Base-by-base conservation (phyloP, 2,113 vertebrate genomes). In the Pionites leucogaster region DNA sequence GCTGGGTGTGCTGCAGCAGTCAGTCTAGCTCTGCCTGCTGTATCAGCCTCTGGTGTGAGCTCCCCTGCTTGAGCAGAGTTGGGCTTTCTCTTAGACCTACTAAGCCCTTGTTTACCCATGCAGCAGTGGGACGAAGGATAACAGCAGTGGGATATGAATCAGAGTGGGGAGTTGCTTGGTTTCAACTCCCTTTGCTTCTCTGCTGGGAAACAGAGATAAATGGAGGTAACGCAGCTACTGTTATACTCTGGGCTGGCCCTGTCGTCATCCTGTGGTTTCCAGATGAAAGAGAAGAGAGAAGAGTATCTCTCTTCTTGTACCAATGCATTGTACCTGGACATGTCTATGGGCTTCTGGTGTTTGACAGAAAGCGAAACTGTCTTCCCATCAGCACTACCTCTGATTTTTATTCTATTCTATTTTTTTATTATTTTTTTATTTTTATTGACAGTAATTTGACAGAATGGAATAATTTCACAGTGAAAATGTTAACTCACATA, bases 11-110 rank as follows among this genome's bases (percentile, higher is more conserved):
- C 33, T 2, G 0, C 7, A 46, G 33, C 3, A 1, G 39, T 42
- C 5, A 0, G 0, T 8, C 47, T 41, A 39, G 69, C 82, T 33
- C 41, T 44, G 77, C 15, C 37, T 35, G 55, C 33, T 8, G 0
- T 13, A 3, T 5, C 19, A 7, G 55, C 20, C 62, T n/a, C 85
- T 1, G 28, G 13, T 24, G 37, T 1, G 33, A 41, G n/a, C 29
- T 42, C 6, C 33, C 17, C 17, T 19, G 25, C 49, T 33, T 0
- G 11, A 27, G n/a, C 27, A 7, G 55, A 49, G 11, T 2, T 17
- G 8, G 68, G 13, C 9, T 80, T 68, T 72, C 14, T 8, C 33
- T 1, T 25, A 27, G 29, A 18, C 16, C 15, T 12, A 19, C 59
- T 31, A 41, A 88, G 64, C 11, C 24, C 5, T 41, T 6, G 8